Conservation (phyloP, 2,888 invertebrate species). For the Cheilosia urbana region DNA sequence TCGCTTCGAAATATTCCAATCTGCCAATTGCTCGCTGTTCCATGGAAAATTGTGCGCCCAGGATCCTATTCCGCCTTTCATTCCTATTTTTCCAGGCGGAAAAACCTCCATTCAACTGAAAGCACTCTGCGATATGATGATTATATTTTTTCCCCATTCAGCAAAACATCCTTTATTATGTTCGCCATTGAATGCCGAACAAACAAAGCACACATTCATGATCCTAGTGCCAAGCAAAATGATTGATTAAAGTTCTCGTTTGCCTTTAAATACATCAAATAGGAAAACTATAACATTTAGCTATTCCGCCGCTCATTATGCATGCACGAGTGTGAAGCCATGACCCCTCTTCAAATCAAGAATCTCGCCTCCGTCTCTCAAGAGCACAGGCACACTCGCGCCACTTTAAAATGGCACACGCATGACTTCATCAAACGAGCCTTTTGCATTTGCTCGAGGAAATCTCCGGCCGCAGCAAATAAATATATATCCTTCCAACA, state of each 20-base stretch:
- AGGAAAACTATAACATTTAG: conserved; percentile 30
- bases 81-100: conserved; percentile 52
- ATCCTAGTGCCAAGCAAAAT: conserved; percentile 28
- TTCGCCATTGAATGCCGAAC: conserved; percentile 32
- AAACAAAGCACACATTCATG: conserved; percentile 58
- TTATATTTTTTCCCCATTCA: conserved; percentile 67
- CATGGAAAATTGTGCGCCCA: conserved; percentile 49
- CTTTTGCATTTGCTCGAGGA: conserved; percentile 50
- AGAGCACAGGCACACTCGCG: conserved; percentile 38
- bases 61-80: conserved; percentile 39
- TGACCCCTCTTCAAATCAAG: conserved; percentile 39
- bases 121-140: conserved; percentile 56
- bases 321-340: conserved; percentile 34
- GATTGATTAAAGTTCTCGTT: conserved; percentile 56
- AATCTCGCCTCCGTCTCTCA: conserved; percentile 1
- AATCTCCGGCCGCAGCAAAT: conserved; percentile 33
- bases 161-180: conserved; percentile 45
- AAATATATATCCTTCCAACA: conserved; percentile 62
- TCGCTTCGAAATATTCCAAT: conserved; percentile 29
- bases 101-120: conserved; percentile 66
- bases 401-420: conserved; percentile 71
- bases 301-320: conserved; percentile 42
- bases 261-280: conserved; percentile 24
- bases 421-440: conserved; percentile 68
- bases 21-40: conserved; percentile 29